These are phyloP conservation scores for Sparidentex hasta DNA, from an alignment of 2,797 vertebrate species.

Conservation along the genomic window DNA sequence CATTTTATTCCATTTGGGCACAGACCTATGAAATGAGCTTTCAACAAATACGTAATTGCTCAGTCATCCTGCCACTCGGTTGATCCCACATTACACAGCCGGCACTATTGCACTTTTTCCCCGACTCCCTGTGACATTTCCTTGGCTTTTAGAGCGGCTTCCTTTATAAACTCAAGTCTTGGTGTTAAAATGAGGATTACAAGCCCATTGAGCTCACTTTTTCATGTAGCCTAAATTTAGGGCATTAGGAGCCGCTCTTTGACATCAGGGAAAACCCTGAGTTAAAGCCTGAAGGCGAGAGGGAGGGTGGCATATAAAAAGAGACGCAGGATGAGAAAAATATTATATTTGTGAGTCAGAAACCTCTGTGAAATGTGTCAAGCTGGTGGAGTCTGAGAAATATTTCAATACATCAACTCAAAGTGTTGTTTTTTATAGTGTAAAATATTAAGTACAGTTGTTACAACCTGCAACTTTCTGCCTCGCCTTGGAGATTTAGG, in stretches of 20 bases:
- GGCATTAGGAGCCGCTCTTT: slow-evolving; percentile 71
- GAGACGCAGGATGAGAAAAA: background rate
- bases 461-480: slow-evolving; percentile 8
- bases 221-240: slow-evolving; percentile 74
- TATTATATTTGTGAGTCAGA: background rate
- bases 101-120: slow-evolving; percentile 62
- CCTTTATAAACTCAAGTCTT: slow-evolving; percentile 70
- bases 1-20: slow-evolving; percentile 68
- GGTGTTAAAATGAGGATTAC: slow-evolving; percentile 83
- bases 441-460: background rate
- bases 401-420: background rate
- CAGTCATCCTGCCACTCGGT: slow-evolving; percentile 80
- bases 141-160: slow-evolving; percentile 73
- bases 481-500: background rate
- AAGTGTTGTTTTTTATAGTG: too few relatives aligned
- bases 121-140: slow-evolving; percentile 70
- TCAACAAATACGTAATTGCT: slow-evolving; percentile 86
- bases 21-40: slow-evolving; percentile 75
- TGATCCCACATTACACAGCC: slow-evolving; percentile 82
- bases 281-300: slow-evolving; percentile 39
- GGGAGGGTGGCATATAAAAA: background rate
- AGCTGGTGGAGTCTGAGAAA: background rate
- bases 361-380: background rate
- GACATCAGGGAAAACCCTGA: slow-evolving; percentile 58
- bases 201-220: slow-evolving; percentile 70